These are phyloP conservation scores for Siderastrea siderea DNA, from an alignment of 92 coral and sea anemone genomes.

Conservation along the genomic window DNA sequence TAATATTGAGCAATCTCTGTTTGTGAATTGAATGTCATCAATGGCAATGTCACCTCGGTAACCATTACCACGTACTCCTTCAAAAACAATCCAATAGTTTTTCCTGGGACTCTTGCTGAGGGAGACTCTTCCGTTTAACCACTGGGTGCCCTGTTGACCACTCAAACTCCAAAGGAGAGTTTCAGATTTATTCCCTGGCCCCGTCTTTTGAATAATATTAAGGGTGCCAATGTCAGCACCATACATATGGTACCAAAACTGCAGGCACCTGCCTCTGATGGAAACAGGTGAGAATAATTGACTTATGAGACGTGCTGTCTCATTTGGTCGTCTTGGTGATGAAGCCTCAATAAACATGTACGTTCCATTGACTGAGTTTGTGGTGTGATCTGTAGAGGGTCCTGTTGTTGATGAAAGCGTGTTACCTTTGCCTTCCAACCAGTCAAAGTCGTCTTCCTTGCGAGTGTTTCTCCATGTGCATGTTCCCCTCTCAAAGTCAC, in stretches of 20 bases:
- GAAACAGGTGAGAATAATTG: constrained; percentile 76
- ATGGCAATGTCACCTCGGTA: constrained; percentile 92
- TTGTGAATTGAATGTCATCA: constrained; percentile 88
- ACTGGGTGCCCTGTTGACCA: constrained; percentile 83
- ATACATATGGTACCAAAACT: constrained; percentile 98
- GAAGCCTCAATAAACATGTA: constrained; percentile 98
- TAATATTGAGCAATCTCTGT: constrained; percentile 65
- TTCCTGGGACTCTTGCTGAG: constrained; percentile 57
- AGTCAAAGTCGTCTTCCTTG: constrained; percentile 91
- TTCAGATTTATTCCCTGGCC: constrained; percentile 87
- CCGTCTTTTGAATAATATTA: constrained; percentile 85
- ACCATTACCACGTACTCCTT: constrained; percentile 90
- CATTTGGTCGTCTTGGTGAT: constrained; percentile 82
- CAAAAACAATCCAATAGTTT: constrained; percentile 82
- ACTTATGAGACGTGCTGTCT: constrained; percentile 87
- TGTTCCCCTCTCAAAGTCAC: constrained; percentile 92
- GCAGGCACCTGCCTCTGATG: constrained; percentile 75
- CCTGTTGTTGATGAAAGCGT: constrained; percentile 87
- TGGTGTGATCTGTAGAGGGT: constrained; percentile 93
- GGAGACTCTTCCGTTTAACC: constrained; percentile 88
- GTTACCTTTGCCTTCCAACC: constrained; percentile 88
- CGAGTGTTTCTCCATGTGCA: constrained; percentile 91
- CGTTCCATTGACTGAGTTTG: constrained; percentile 85
- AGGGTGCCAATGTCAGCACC: constrained; percentile 88
- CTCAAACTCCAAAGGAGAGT: constrained; percentile 79